Percentiles rank a stretch among this genome's conserved stretches.
Evolutionary conservation across 2,888 invertebrate species (phyloP).

Genomic region (Aspidiotus destructor): DNA sequence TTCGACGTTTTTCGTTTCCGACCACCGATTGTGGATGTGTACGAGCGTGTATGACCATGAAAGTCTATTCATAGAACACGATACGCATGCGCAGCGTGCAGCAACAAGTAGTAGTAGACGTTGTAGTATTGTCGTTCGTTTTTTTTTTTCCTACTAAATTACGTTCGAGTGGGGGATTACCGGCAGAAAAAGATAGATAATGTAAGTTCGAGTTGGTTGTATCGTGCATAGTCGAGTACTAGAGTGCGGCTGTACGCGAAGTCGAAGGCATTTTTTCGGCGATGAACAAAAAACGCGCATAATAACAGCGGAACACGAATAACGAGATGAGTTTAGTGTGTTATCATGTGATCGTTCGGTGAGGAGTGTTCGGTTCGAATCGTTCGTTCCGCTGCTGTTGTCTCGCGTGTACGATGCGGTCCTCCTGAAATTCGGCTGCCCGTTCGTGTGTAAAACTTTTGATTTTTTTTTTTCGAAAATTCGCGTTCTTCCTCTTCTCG

Average conservation of each 20-base stretch:
- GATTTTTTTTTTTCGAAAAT: neutral
- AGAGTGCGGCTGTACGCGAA: too few relatives aligned
- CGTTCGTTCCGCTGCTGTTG: too few relatives aligned
- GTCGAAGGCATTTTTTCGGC: constrained; percentile 23
- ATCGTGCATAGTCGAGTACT: too few relatives aligned
- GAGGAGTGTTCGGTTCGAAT: neutral
- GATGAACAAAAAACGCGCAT: constrained; percentile 11
- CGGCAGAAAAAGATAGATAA: constrained; percentile 15
- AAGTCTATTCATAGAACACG: constrained; percentile 28
- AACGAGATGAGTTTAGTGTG: constrained; percentile 23
- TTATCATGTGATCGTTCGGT: constrained; percentile 19
- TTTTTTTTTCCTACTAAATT: neutral
- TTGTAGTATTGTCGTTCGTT: neutral
- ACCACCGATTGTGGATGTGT: constrained; percentile 14
- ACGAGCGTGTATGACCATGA: constrained; percentile 21
- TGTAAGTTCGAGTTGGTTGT: too few relatives aligned
- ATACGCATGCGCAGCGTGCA: constrained; percentile 17
- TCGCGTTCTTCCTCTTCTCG: neutral
- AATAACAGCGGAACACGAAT: neutral
- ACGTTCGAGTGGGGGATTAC: constrained; percentile 17
- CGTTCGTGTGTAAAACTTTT: neutral
- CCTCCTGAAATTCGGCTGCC: too few relatives aligned
- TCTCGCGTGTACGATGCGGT: too few relatives aligned
- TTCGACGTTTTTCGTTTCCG: constrained; percentile 6
- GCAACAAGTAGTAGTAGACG: constrained; percentile 19